phyloP scores from a whole-genome alignment of 2,113 vertebrate species.

The Syrrhaptes paradoxus region DNA sequence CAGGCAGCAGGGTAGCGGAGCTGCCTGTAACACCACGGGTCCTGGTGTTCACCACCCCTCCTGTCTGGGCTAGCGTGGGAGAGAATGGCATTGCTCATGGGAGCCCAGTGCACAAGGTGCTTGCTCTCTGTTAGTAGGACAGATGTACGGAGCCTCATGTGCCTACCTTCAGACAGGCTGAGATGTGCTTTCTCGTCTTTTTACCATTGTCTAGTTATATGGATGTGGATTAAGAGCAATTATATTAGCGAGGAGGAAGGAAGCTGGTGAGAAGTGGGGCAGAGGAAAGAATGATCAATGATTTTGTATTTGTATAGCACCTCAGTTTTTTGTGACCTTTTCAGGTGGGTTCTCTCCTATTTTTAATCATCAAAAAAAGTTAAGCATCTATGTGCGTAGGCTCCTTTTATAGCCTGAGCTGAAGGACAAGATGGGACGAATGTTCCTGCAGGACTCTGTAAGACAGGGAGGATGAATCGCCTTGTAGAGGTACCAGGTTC shows the following conservation, averaged over 20 bases:
- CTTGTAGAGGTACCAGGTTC: neutral
- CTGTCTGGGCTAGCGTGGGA: neutral
- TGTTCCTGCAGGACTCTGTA: neutral
- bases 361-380: constrained; percentile 4
- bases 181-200: neutral
- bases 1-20: neutral
- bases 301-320: neutral
- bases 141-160: neutral
- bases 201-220: neutral
- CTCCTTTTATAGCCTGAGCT: neutral
- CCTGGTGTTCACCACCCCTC: neutral
- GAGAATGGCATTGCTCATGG: neutral
- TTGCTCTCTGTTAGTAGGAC: neutral
- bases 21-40: neutral
- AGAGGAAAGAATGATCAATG: neutral
- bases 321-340: neutral
- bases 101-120: neutral
- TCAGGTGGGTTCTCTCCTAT: neutral
- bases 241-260: neutral
- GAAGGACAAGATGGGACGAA: neutral
- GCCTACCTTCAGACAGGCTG: neutral
- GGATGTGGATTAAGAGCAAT: neutral
- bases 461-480: neutral
- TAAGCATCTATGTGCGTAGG: neutral
- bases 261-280: neutral